Conservation (phyloP, 2,113 vertebrate genomes). For the Sinocyclocheilus anophthalmus region DNA sequence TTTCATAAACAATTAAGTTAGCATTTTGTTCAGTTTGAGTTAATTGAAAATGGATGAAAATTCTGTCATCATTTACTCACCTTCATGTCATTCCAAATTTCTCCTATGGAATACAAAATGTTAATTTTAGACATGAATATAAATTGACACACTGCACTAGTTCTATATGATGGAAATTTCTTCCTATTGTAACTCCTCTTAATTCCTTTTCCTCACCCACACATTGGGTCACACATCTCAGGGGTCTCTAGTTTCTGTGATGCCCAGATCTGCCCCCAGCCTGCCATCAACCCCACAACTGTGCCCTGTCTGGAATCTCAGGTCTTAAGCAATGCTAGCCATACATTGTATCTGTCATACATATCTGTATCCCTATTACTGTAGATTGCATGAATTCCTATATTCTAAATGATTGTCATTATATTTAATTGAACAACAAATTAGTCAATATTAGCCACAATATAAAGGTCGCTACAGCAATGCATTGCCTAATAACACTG, state of each 20-base stretch:
- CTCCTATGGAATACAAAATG: background rate
- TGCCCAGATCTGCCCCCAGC: background rate
- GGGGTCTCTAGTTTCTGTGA: background rate
- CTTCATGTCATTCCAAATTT: background rate
- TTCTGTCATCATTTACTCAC: background rate
- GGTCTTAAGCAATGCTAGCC: background rate
- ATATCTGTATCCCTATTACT: background rate
- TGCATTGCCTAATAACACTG: background rate
- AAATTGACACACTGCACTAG: background rate
- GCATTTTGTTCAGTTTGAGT: background rate
- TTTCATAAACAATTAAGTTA: too few species aligned
- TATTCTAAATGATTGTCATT: background rate
- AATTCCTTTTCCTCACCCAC: background rate
- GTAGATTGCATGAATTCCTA: background rate
- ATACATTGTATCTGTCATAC: background rate
- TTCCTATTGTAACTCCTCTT: background rate
- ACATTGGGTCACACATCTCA: background rate
- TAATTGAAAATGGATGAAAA: background rate
- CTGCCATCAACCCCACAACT: background rate
- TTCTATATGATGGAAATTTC: background rate
- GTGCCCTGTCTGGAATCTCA: background rate
- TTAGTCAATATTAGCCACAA: background rate
- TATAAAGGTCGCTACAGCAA: background rate
- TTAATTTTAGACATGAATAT: background rate
- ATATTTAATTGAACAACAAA: slow-evolving; percentile 3